Evolutionary conservation across 2,797 vertebrate genomes (phyloP).

Genomic region (Coregonus ussuriensis): DNA sequence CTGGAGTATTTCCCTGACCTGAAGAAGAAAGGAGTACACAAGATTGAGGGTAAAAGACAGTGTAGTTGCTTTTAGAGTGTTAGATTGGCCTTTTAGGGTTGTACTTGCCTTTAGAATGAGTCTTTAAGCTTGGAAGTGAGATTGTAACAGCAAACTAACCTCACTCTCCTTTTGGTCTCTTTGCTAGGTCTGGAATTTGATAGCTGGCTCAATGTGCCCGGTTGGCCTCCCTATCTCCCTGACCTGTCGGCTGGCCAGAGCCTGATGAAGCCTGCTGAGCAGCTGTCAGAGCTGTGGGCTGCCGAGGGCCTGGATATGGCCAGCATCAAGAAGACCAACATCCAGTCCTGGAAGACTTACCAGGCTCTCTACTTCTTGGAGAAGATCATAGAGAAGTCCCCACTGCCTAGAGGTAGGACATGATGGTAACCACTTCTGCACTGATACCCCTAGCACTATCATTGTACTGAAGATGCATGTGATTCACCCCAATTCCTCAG

Average conservation of each 20-base stretch:
- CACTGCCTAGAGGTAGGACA: constrained; percentile 76
- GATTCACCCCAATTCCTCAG: neutral
- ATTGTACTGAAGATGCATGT: neutral
- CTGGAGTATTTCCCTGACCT: constrained; percentile 81
- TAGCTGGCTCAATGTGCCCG: constrained; percentile 78
- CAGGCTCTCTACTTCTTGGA: constrained; percentile 83
- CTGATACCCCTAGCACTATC: neutral
- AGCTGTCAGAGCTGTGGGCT: constrained; percentile 78
- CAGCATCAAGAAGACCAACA: constrained; percentile 55
- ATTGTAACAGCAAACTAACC: neutral
- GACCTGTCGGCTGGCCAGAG: constrained; percentile 77
- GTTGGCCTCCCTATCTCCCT: constrained; percentile 83
- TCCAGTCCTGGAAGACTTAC: constrained; percentile 78
- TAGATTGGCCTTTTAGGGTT: neutral
- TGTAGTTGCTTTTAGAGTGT: neutral
- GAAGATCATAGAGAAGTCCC: constrained; percentile 75
- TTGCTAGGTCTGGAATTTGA: constrained; percentile 81
- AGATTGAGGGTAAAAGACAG: constrained; percentile 68
- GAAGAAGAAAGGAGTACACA: constrained; percentile 72
- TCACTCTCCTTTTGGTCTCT: neutral
- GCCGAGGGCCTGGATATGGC: constrained; percentile 47
- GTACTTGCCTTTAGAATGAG: neutral
- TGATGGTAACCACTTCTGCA: neutral
- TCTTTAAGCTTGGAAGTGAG: neutral
- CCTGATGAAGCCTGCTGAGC: constrained; percentile 78